Conservation (phyloP, 1,140 invertebrate genomes). For the Drosophila nasuta region DNA sequence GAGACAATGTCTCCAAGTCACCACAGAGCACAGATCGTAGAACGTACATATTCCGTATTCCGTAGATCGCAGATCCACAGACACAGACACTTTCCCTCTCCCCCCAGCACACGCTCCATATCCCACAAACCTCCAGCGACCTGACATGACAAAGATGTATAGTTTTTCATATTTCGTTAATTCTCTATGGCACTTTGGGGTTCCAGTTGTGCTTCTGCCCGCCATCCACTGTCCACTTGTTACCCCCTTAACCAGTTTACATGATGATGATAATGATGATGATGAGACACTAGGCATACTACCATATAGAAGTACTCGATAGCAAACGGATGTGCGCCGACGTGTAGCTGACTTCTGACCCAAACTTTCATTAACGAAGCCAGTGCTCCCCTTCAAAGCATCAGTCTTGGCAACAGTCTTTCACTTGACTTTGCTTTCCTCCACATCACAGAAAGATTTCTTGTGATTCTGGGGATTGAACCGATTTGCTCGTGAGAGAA, state of each 20-base stretch:
- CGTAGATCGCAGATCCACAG: constrained; percentile 3
- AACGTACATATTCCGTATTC: too few relatives aligned
- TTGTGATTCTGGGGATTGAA: not conserved
- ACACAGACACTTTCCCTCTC: not conserved
- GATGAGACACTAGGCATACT: constrained; percentile 9
- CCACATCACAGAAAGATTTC: constrained; percentile 40
- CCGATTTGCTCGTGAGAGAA: too few relatives aligned
- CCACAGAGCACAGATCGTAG: too few relatives aligned
- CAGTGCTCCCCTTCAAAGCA: not conserved
- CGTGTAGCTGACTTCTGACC: constrained; percentile 68
- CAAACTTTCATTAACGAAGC: constrained; percentile 41
- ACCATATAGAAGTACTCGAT: constrained; percentile 1
- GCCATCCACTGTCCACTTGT: constrained; percentile 35
- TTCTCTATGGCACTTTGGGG: constrained; percentile 72
- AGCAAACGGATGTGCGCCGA: constrained; percentile 61
- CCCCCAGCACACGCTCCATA: too few relatives aligned
- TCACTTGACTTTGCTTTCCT: constrained; percentile 30
- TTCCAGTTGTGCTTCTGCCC: constrained; percentile 46
- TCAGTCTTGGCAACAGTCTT: constrained; percentile 39
- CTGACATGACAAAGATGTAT: constrained; percentile 70
- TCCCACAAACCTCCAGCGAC: not conserved
- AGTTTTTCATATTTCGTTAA: constrained; percentile 71
- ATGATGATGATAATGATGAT: constrained; percentile 27
- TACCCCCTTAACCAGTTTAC: constrained; percentile 48
- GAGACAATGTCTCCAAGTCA: constrained; percentile 65